Evolutionary conservation across 2,888 invertebrate genomes (phyloP).

Genomic region (Lepidocyrtoides sp.): DNA sequence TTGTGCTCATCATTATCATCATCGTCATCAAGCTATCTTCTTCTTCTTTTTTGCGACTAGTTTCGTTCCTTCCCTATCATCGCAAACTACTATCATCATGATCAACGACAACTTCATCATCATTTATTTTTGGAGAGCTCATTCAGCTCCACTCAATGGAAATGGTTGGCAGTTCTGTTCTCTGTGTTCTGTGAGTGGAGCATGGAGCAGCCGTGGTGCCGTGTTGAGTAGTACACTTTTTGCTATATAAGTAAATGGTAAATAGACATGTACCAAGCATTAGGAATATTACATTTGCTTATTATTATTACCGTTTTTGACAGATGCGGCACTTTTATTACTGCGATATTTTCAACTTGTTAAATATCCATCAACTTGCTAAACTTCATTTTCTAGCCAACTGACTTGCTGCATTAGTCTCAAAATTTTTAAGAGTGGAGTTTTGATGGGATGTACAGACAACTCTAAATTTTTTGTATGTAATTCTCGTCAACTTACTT

Average conservation of each 20-base stretch:
- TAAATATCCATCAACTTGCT: constrained; percentile 50
- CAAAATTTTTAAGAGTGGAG: too few relatives aligned
- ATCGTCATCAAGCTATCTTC: too few relatives aligned
- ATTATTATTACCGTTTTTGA: constrained; percentile 37
- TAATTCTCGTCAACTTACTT: too few relatives aligned
- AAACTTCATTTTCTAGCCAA: constrained; percentile 27
- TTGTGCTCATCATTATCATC: neutral
- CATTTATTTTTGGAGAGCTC: constrained; percentile 20
- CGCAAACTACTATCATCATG: neutral
- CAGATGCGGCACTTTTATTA: constrained; percentile 62
- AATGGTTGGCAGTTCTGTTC: neutral
- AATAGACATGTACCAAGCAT: neutral
- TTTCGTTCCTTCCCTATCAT: neutral
- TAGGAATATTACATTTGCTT: constrained; percentile 25
- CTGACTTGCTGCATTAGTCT: constrained; percentile 21
- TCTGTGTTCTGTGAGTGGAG: neutral
- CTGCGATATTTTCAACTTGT: constrained; percentile 58
- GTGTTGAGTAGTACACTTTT: neutral
- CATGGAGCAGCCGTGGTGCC: neutral
- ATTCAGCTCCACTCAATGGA: neutral
- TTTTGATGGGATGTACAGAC: too few relatives aligned
- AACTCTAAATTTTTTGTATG: too few relatives aligned
- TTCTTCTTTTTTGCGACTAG: constrained; percentile 25
- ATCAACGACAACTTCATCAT: constrained; percentile 41
- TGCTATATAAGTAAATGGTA: too few relatives aligned